phyloP scores from a whole-genome alignment of 1,140 invertebrate species.

The Pseudomyrmex cubaensis region DNA sequence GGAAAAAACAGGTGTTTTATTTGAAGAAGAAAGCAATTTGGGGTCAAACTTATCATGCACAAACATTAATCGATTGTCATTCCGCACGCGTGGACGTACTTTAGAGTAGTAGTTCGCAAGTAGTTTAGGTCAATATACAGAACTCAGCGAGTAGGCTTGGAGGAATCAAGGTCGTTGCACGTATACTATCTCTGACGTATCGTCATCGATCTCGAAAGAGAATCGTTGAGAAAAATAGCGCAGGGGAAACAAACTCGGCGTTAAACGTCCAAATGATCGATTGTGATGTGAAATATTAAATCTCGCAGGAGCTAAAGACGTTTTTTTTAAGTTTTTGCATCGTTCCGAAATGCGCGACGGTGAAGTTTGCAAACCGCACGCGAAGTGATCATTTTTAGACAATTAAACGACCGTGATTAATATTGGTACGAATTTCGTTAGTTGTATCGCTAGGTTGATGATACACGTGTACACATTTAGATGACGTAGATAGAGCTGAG shows the following conservation, averaged over 20 bases:
- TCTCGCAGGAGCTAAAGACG: neutral
- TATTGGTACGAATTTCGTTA: conserved; percentile 8
- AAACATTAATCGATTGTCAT: conserved; percentile 8
- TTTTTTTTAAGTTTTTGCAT: conserved; percentile 28
- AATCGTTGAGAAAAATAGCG: conserved; percentile 26
- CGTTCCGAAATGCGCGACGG: neutral
- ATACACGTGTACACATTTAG: neutral
- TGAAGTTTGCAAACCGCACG: neutral
- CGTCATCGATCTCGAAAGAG: conserved; percentile 14
- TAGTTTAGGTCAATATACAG: conserved; percentile 23
- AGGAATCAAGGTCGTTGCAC: conserved; percentile 30
- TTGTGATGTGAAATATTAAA: conserved; percentile 20
- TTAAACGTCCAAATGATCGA: conserved; percentile 41
- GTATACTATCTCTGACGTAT: neutral
- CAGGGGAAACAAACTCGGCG: neutral
- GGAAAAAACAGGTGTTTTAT: neutral
- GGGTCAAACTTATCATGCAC: neutral
- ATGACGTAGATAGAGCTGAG: neutral
- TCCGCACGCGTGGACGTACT: neutral
- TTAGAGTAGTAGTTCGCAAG: conserved; percentile 4
- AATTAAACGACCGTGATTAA: neutral
- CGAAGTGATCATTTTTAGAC: conserved; percentile 25
- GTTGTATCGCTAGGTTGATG: neutral
- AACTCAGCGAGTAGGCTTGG: conserved; percentile 15
- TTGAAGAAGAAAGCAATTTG: conserved; percentile 1